Evolutionary conservation across 2,113 vertebrate species (phyloP), one percentile per base, ranked within the genome.

Genomic region (Nipponia nippon): DNA sequence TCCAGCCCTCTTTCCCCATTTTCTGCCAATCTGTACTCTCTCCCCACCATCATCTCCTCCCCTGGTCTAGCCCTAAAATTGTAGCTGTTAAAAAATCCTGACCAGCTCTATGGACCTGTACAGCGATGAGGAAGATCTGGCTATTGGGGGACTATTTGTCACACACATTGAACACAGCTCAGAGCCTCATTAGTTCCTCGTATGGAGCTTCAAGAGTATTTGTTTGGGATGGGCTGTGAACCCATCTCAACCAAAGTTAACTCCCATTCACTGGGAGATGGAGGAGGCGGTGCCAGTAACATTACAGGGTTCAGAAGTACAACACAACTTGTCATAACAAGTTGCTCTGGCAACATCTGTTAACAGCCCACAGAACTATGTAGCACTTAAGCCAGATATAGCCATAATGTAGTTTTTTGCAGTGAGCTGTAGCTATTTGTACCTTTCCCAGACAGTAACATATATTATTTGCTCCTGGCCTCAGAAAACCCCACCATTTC

Each of bases 341-440:
- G 95, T 90, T 94, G 90, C 93, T 95, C 93, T 95, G 93, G 93
- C 93, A 97, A 96, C 92, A 96, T 95, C 95, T 96, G 92, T 77
- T 96, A 96, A 73, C 93, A 96, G 62, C 93, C 96, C 92, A 85
- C 94, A 93, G 86, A 96, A 93, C 83, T 93, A 91, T 87, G 93
- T 52, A 97, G 83, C 93, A 87, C 46, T 96, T 92, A 88, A 93
- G 85, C 70, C 93, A 94, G 85, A 95, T 93, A 91, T 91, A 94
- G 95, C 78, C 82, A 70, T 95, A 91, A 95, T 88, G 78, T n/a
- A 94, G 40, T 52, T 86, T 90, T 93, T 70, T 95, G 71, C 83
- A 77, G 63, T 90, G 66, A 88, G 75, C 65, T 83, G 78, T 79
- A 85, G 78, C 58, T 93, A 86, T 94, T 94, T 90, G 93, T 95